Base-by-base conservation (phyloP, 2,888 invertebrate species). In the Caenorhabditis panamensis region DNA sequence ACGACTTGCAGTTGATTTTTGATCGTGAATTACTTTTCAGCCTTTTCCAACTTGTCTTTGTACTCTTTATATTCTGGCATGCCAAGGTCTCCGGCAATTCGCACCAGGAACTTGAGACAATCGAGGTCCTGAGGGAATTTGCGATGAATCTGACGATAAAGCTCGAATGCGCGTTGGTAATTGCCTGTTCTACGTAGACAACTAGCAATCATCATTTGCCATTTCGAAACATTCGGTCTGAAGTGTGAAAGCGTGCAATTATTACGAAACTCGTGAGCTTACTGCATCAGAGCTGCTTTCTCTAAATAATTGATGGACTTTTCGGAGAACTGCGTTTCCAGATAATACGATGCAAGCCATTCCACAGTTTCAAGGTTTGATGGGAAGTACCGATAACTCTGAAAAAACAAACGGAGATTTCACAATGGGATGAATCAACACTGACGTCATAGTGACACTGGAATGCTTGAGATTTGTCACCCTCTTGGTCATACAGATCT, bases 61-160 rank as follows among this genome's bases (percentile, higher is more conserved):
- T 81, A 85, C 22, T 95, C 94, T 82, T 95, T 94, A 0, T 96
- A 95, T 90, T 98, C 97, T 47, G 95, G 94, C 90, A 97, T 93
- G 0, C 97, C 97, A 89, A 97, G 93, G 91, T 96, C 96, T 41
- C 94, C 95, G 90, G 95, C 95, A 62, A 97, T 92, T 86, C 95
- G 94, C n/a, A 96, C 95, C 88, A 97, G 93, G 91, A 95, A 94
- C 92, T 95, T 95, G 66, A 97, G 92, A 92, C 97, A 97, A 91
- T 96, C 96, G 0, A 95, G 93, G 91, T 97, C 97, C 82, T 97
- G 96, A 0, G 98, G 98, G 91, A 98, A 98, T 85, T 94, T 94
- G 22, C 94, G 93, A 90, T 97, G 95, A 89, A 97, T 94, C 85
- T 94, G 94, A 92, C 95, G 95, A 92, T 96, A 96, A 0, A 95